Base-by-base conservation (phyloP, 2,797 vertebrate species). In the Sebastes miniatus region DNA sequence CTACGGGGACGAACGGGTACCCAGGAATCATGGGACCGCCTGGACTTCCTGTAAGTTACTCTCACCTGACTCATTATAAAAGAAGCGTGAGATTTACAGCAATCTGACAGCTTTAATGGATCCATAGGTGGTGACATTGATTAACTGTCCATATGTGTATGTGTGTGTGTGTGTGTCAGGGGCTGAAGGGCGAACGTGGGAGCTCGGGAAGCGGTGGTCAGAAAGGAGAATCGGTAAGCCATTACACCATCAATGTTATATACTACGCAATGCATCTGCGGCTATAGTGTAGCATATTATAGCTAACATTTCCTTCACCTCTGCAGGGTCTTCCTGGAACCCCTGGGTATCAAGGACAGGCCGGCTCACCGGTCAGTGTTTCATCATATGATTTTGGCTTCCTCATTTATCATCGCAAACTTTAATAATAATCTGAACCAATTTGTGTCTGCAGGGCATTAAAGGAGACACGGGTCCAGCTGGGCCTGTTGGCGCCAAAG, bases 161-260 rank as follows among this genome's bases (percentile, higher is more conserved):
- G 70, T 58, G 61, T 93, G 78, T 58, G 62, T 93, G 70, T 59
- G 62, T 93, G 78, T 78, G 70, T 59, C 93, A 98, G 98, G 98
- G 98, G 79, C 93, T 94, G 86, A 99, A 99, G 92, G 97, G 97
- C 0, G 98, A 99, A 71, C 96, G 98, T 18, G 98, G 98, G 27
- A 96, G 90, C 47, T 11, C 90, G 1, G 98, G 98, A 22, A 88
- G 88, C 12, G 27, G 76, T 0, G 98, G 98, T 12, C 96, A 95
- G 87, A 98, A 98, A 88, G 98, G 98, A 87, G 98, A 99, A 89
- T 96, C 95, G 63, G 98, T 99, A 93, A 97, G 97, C n/a, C 36
- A 14, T 58, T 8, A 10, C 24, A 54, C 22, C 27, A 8, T 20
- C 47, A 36, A 57, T 63, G 14, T 65, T 39, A 58, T 6, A 14